phyloP scores from a whole-genome alignment of 1,140 invertebrate species.

The Macrotrachela quadricornifera region DNA sequence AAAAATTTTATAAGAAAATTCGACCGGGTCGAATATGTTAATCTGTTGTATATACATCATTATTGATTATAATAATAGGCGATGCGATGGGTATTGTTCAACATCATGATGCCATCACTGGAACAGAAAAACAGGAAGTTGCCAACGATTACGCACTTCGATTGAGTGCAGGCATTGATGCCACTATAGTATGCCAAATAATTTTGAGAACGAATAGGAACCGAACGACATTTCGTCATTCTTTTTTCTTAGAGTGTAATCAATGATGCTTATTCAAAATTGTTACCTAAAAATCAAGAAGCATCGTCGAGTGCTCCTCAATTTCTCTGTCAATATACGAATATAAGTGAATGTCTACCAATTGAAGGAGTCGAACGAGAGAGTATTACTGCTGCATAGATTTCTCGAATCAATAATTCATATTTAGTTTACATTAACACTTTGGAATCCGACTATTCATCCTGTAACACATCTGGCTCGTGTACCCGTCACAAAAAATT shows the following conservation, averaged over 20 bases:
- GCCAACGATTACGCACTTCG: constrained; percentile 52
- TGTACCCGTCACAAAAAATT: constrained; percentile 43
- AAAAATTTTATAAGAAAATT: too few species aligned
- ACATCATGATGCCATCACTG: constrained; percentile 53
- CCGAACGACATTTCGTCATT: too few species aligned
- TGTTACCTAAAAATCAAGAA: constrained; percentile 31
- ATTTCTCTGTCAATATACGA: constrained; percentile 46
- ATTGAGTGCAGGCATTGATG: constrained; percentile 40
- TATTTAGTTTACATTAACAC: constrained; percentile 24
- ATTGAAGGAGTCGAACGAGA: constrained; percentile 40
- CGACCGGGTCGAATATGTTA: too few species aligned
- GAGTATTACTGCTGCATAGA: background rate
- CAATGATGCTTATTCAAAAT: constrained; percentile 24
- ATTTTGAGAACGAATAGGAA: too few species aligned
- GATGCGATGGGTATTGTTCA: constrained; percentile 54
- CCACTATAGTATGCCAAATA: constrained; percentile 31
- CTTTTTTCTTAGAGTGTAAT: constrained; percentile 26
- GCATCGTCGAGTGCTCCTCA: constrained; percentile 13
- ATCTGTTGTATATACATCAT: too few species aligned
- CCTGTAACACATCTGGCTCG: constrained; percentile 40
- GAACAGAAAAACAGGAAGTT: constrained; percentile 29
- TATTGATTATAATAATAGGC: too few species aligned
- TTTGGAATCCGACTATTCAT: constrained; percentile 51
- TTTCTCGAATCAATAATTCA: constrained; percentile 43
- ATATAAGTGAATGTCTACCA: constrained; percentile 34